These are phyloP conservation scores for Metalampra italica DNA, from an alignment of 2,888 invertebrate genomes.

Conservation along the genomic window DNA sequence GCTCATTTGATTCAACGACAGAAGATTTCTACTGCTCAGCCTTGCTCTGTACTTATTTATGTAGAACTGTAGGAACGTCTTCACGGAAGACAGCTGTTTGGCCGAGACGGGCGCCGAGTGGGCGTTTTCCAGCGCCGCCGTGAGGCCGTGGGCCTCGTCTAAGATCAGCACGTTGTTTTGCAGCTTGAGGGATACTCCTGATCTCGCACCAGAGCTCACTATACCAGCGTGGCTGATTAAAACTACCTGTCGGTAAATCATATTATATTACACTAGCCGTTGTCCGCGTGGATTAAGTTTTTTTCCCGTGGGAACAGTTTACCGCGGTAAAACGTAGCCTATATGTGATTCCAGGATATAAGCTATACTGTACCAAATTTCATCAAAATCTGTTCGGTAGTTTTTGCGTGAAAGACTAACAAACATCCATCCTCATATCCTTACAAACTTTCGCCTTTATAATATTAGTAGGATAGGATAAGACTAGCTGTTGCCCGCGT, in stretches of 20 bases:
- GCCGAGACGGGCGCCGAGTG: constrained; percentile 86
- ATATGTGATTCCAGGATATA: too few relatives aligned
- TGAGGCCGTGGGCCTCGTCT: constrained; percentile 98
- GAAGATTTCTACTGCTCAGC: constrained; percentile 87
- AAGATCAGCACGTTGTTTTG: constrained; percentile 90
- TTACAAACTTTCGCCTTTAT: too few relatives aligned
- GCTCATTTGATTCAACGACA: constrained; percentile 89
- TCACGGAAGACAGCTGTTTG: constrained; percentile 81
- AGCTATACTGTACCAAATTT: too few relatives aligned
- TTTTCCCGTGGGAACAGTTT: too few relatives aligned
- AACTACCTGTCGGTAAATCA: constrained; percentile 50
- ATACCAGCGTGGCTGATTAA: constrained; percentile 68
- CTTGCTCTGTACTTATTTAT: constrained; percentile 84
- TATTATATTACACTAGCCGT: too few relatives aligned
- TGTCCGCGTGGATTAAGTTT: too few relatives aligned
- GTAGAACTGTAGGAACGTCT: constrained; percentile 83
- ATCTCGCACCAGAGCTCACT: constrained; percentile 61
- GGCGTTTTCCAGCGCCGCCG: constrained; percentile 93
- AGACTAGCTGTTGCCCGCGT: too few relatives aligned
- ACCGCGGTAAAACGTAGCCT: too few relatives aligned
- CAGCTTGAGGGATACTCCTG: constrained; percentile 63
- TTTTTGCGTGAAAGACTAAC: too few relatives aligned
- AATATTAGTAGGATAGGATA: too few relatives aligned
- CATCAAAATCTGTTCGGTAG: too few relatives aligned
- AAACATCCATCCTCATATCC: too few relatives aligned